Evolutionary conservation across 2,888 invertebrate genomes (phyloP).

Genomic region (Hirudinaria manillensis): DNA sequence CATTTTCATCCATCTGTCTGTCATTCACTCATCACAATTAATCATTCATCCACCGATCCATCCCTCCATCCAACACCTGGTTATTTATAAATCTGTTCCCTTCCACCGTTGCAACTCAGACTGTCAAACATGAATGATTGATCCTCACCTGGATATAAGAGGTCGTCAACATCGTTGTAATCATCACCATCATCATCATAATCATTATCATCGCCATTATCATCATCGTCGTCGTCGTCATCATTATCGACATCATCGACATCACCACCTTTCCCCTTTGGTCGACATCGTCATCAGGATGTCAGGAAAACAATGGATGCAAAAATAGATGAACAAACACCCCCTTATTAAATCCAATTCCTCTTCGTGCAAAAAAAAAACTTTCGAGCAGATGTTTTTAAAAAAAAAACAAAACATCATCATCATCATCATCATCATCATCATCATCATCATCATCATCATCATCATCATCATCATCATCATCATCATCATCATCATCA

Average conservation of each 20-base stretch:
- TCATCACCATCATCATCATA: neutral
- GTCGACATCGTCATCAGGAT: too few relatives aligned
- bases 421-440: neutral
- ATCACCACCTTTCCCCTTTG: too few relatives aligned
- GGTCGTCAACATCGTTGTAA: neutral
- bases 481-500: slow-evolving; percentile 28
- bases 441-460: slow-evolving; percentile 20
- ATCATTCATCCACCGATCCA: neutral
- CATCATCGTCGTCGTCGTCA: slow-evolving; percentile 12
- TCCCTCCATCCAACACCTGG: neutral
- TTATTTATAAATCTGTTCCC: too few relatives aligned
- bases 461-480: slow-evolving; percentile 27
- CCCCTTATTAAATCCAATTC: too few relatives aligned
- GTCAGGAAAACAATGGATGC: too few relatives aligned
- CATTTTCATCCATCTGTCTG: neutral
- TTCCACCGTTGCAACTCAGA: too few relatives aligned
- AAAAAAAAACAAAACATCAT: too few relatives aligned
- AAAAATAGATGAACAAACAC: too few relatives aligned
- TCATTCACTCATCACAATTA: slow-evolving; percentile 1
- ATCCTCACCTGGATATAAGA: too few relatives aligned
- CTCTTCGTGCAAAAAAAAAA: too few relatives aligned
- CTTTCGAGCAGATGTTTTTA: too few relatives aligned
- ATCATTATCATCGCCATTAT: slow-evolving; percentile 12
- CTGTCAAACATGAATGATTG: too few relatives aligned
- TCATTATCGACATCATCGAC: slow-evolving; percentile 8